Evolutionary conservation across 2,797 vertebrate species (phyloP), one percentile per base, ranked within the genome.

Genomic region (Vireo griseus): DNA sequence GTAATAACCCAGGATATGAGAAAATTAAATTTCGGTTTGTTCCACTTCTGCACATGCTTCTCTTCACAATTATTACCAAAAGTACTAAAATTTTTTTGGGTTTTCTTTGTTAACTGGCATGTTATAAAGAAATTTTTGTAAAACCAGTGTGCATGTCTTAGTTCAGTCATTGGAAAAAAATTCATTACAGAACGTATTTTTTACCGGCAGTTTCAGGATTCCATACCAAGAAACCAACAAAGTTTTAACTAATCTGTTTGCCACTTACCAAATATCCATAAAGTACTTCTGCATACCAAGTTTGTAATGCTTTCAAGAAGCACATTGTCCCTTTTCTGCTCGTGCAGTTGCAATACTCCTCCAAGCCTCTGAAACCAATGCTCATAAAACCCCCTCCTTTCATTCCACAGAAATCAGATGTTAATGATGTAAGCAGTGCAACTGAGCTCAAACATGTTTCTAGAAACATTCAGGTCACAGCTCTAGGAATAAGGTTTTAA

Each of bases 81-180:
- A 86, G 16, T 22, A 1, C 31, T 0, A 28, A 3, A 22, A 0
- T 2, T 13, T 18, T n/a, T 39, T 63, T 45, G 16, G 2, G 2
- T 51, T 69, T 82, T 29, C 26, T 59, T 68, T 77, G 28, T 68
- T 62, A 79, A 62, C 11, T 16, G 67, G 59, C 14, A 63, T 3
- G 31, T 31, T 35, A 66, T 31, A 89, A 79, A 61, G 19, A 21
- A 45, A 71, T 17, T 54, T 91, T 50, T 18, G 4, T 57, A 63
- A 52, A 79, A 77, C 8, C 47, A 4, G 4, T 51, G 9, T 37
- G 47, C 5, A 12, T 13, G 3, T 44, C 35, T 84, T 50, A 50
- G 51, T 31, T 57, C 37, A 61, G 26, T 33, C 58, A 81, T 7
- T 17, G 16, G 16, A 85, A 72, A 25, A 21, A 11, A 3, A 0